A percentile compares a stretch with the other conserved stretches of the same genome.
Conservation (phyloP, 2,888 invertebrate genomes). For the Saturnia japonica region DNA sequence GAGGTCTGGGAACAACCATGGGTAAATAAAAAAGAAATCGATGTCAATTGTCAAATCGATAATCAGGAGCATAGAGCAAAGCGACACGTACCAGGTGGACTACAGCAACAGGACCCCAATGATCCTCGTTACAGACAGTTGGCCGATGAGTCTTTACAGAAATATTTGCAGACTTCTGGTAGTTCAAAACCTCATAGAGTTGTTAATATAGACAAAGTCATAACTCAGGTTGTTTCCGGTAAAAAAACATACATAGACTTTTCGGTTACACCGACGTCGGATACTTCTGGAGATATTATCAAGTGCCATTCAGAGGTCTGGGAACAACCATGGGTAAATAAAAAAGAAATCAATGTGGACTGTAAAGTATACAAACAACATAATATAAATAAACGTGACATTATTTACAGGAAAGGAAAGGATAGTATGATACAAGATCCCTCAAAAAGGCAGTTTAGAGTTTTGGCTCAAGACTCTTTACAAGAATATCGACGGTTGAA, state of each 20-base stretch:
- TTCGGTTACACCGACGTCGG: conserved; percentile 21
- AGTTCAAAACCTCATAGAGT: conserved; percentile 26
- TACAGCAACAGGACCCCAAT: conserved; percentile 27
- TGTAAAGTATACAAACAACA: conserved; percentile 23
- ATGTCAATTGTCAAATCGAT: conserved; percentile 31
- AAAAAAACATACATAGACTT: conserved; percentile 32
- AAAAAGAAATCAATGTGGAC: conserved; percentile 30
- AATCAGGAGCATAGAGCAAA: background rate
- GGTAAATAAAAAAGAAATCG: conserved; percentile 35
- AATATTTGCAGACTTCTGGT: conserved; percentile 31
- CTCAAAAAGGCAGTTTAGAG: conserved; percentile 38
- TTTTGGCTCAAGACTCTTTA: conserved; percentile 49
- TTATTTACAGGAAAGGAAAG: conserved; percentile 22
- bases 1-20: conserved; percentile 37
- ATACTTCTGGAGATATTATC: conserved; percentile 18
- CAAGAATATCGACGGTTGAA: conserved; percentile 37
- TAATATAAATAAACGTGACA: conserved; percentile 2
- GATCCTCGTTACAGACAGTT: conserved; percentile 31
- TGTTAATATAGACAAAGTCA: conserved; percentile 31
- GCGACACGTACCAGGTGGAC: conserved; percentile 25
- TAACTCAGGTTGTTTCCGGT: conserved; percentile 38
- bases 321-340: conserved; percentile 26
- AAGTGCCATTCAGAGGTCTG: conserved; percentile 32
- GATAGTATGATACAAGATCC: conserved; percentile 34
- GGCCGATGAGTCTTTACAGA: conserved; percentile 38